These are phyloP conservation scores for Protaetia brevitarsis DNA, from an alignment of 1,140 invertebrate genomes.

Conservation along the genomic window DNA sequence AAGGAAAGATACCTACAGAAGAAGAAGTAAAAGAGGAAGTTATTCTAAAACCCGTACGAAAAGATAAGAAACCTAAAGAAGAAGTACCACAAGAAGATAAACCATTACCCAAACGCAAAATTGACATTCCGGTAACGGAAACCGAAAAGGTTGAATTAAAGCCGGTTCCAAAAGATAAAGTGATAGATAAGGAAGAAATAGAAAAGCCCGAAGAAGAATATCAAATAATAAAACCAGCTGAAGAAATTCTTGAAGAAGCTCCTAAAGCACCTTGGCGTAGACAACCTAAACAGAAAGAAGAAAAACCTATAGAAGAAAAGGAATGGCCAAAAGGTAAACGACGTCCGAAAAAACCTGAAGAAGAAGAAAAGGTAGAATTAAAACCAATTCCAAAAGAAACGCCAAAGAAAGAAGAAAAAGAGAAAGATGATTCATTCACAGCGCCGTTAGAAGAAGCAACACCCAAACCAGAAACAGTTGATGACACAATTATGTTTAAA, in stretches of 20 bases:
- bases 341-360: constrained; percentile 46
- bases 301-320: constrained; percentile 43
- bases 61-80: too few species aligned
- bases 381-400: constrained; percentile 43
- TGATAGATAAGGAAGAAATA: constrained; percentile 34
- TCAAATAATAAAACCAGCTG: constrained; percentile 38
- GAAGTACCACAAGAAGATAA: constrained; percentile 47
- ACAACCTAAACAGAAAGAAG: constrained; percentile 41
- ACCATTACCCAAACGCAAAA: constrained; percentile 44
- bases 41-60: too few species aligned
- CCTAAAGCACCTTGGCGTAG: constrained; percentile 39
- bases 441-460: constrained; percentile 37
- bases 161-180: constrained; percentile 38
- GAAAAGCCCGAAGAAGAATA: constrained; percentile 32
- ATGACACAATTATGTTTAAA: constrained; percentile 38
- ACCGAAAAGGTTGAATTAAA: constrained; percentile 32
- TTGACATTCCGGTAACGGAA: constrained; percentile 39
- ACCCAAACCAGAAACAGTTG: constrained; percentile 20
- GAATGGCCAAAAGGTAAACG: constrained; percentile 50
- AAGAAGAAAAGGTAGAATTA: constrained; percentile 43
- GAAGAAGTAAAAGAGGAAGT: too few species aligned
- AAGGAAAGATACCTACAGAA: too few species aligned
- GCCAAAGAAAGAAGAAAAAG: constrained; percentile 32
- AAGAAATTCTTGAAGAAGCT: constrained; percentile 42
- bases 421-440: constrained; percentile 31